Conservation (phyloP, 2,888 invertebrate genomes). For the Drosophila kuntzei region DNA sequence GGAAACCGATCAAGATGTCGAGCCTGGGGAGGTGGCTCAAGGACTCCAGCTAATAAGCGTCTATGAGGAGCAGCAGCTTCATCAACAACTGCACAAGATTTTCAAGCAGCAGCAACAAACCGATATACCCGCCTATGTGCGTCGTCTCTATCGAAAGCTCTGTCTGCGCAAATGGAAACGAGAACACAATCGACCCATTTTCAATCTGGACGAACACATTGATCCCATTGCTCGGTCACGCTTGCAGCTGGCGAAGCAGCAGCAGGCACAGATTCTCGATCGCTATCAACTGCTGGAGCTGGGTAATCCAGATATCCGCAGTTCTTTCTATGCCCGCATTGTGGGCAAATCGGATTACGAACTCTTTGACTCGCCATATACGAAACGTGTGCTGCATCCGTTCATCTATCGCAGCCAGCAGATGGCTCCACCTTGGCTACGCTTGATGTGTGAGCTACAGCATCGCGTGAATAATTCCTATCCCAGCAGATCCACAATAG, state of each 20-base stretch:
- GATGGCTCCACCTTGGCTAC: slow-evolving; percentile 90
- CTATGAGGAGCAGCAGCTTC: slow-evolving; percentile 83
- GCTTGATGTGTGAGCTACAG: slow-evolving; percentile 86
- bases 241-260: slow-evolving; percentile 34
- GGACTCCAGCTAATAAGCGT: slow-evolving; percentile 78
- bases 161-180: slow-evolving; percentile 87
- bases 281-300: slow-evolving; percentile 83
- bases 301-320: slow-evolving; percentile 64
- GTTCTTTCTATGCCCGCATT: slow-evolving; percentile 86
- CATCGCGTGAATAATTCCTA: slow-evolving; percentile 82
- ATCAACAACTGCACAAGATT: slow-evolving; percentile 78
- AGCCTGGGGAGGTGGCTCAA: slow-evolving; percentile 24
- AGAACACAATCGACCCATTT: slow-evolving; percentile 86
- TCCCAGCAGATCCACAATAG: slow-evolving; percentile 88
- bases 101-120: slow-evolving; percentile 68
- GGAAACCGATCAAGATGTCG: slow-evolving; percentile 42
- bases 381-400: slow-evolving; percentile 91
- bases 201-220: slow-evolving; percentile 87
- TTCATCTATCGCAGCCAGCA: slow-evolving; percentile 91
- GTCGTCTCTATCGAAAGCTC: slow-evolving; percentile 87
- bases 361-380: slow-evolving; percentile 89
- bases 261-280: slow-evolving; percentile 80
- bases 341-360: slow-evolving; percentile 87
- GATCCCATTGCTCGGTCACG: slow-evolving; percentile 51
- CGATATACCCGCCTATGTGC: slow-evolving; percentile 81